These are phyloP conservation scores for Coronaproctus castanopsis DNA, from an alignment of 2,888 invertebrate genomes.

Conservation along the genomic window DNA sequence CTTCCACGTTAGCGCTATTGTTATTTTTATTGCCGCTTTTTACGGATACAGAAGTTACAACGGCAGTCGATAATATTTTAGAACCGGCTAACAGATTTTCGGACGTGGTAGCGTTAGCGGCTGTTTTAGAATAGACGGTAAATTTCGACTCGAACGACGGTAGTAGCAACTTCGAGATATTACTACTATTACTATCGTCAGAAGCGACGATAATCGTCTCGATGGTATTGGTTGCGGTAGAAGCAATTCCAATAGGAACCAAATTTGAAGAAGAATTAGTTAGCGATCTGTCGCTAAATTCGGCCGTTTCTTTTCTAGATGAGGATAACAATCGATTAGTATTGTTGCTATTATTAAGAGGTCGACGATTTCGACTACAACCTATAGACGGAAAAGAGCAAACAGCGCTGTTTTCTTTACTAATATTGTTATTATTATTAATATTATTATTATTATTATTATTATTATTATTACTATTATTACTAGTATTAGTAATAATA, in stretches of 20 bases:
- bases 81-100: background rate
- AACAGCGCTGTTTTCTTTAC: no score
- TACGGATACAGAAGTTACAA: conserved; percentile 9
- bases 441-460: no score
- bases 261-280: background rate
- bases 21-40: conserved; percentile 6
- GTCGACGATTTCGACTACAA: background rate
- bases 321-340: no score
- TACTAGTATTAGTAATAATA: background rate
- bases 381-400: no score
- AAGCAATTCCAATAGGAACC: no score
- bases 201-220: background rate
- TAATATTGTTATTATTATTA: no score
- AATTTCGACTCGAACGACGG: background rate
- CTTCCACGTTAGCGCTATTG: background rate
- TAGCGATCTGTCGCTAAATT: background rate
- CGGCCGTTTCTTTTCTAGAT: background rate
- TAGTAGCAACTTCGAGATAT: background rate
- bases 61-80: conserved; percentile 10
- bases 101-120: background rate
- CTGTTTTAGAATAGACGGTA: background rate
- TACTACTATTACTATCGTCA: no score
- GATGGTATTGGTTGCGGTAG: no score
- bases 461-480: background rate
- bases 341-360: background rate